A percentile compares a stretch with the other conserved stretches of the same genome.
These are phyloP conservation scores for Sminthurinus aureus DNA, from an alignment of 2,888 invertebrate genomes.

Conservation along the genomic window DNA sequence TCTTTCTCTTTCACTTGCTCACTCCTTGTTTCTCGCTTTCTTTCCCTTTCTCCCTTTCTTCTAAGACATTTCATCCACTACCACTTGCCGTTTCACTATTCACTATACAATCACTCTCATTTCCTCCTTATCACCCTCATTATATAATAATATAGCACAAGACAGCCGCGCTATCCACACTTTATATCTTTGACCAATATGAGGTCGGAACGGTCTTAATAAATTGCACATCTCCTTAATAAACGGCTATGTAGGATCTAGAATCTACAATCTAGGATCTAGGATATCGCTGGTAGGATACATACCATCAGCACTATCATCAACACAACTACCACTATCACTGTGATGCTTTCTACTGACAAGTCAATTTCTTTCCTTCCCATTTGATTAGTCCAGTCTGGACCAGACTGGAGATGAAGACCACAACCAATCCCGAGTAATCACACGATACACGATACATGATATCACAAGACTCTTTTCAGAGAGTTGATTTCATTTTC, in stretches of 20 bases:
- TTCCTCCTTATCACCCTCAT: not conserved
- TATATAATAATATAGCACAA: not conserved
- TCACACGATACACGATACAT: too few relatives aligned
- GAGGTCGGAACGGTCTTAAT: not conserved
- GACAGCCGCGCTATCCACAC: not conserved
- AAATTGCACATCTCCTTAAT: not conserved
- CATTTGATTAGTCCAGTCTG: too few relatives aligned
- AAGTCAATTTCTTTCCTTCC: too few relatives aligned
- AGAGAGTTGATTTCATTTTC: too few relatives aligned
- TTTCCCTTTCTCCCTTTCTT: not conserved
- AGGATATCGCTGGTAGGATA: too few relatives aligned
- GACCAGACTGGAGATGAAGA: too few relatives aligned
- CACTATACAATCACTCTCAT: not conserved
- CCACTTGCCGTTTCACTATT: not conserved
- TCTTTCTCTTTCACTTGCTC: conserved; percentile 14
- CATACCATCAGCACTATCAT: too few relatives aligned
- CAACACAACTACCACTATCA: too few relatives aligned
- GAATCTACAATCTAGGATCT: too few relatives aligned
- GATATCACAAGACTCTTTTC: too few relatives aligned
- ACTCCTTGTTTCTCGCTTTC: not conserved
- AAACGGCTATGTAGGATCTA: not conserved
- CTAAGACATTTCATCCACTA: conserved; percentile 8
- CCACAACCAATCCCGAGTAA: too few relatives aligned
- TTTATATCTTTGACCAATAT: not conserved
- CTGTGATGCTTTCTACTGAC: too few relatives aligned